Evolutionary conservation across 2,113 vertebrate genomes (phyloP), one percentile per base, ranked within the genome.

Genomic region (Coregonus clupeaformis): DNA sequence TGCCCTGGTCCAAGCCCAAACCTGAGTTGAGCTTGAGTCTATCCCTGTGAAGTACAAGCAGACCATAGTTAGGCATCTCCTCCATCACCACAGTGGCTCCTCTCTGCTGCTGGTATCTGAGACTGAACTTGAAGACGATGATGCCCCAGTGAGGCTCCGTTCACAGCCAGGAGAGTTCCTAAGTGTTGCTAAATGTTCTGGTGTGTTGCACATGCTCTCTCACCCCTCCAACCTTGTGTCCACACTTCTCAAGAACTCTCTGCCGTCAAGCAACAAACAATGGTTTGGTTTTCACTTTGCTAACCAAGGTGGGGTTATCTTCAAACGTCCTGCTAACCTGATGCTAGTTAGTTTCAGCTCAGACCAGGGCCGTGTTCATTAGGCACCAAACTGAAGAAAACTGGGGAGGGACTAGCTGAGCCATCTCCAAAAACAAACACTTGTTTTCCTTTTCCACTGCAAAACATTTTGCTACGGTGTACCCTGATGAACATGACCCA

Each of bases 1-100:
- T 36, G 32, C 9, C 27, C 74, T 77, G 65, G 24, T 57, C 36
- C 64, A 27, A 6, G 73, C 77, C 13, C 1, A 60, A 59, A 78
- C 9, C 29, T 57, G 42, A 80, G 6, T 1, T 60, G 57, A 20
- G 57, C 6, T 60, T 60, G 13, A 55, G 52, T 20, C 52, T 18
- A 20, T 55, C 52, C 52, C 13, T 55, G 18, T 5, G 52, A 5
- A 55, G 52, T 20, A 60, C 18, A 7, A 7, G 49, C 49, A 52
- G 47, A 22, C 57, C 3, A 2, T 22, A n/a, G 6, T 60, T 5
- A 60, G 57, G 7, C 20, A 22, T 11, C 57, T 60, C n/a, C n/a
- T 22, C n/a, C n/a, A 9, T 22, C 57, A 22, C 16, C 7, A 6
- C 57, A 60, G 20, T 60, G 57, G 57, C n/a, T 60, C 57, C n/a